phyloP scores from a whole-genome alignment of 2,888 invertebrate genomes.

The Mythimna loreyi region DNA sequence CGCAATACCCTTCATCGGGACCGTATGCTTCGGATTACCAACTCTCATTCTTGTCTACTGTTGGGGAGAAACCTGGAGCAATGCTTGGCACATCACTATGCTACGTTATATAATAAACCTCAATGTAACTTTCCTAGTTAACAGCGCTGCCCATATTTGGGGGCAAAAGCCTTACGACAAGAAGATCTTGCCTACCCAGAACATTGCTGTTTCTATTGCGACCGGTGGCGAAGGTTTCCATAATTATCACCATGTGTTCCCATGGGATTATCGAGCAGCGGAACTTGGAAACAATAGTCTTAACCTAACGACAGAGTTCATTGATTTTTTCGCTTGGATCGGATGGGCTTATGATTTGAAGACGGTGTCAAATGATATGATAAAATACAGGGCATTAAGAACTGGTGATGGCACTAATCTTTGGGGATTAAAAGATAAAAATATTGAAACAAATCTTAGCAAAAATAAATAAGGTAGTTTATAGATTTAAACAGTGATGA shows the following conservation, averaged over 20 bases:
- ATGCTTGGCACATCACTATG: constrained; percentile 83
- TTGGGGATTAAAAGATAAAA: constrained; percentile 65
- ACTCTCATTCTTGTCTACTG: constrained; percentile 90
- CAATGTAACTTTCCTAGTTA: constrained; percentile 92
- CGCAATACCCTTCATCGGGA: constrained; percentile 91
- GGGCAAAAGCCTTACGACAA: constrained; percentile 86
- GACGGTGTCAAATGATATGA: constrained; percentile 65
- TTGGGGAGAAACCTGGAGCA: constrained; percentile 90
- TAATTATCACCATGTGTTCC: constrained; percentile 78
- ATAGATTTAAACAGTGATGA: neutral
- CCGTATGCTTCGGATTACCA: constrained; percentile 89
- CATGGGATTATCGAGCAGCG: constrained; percentile 78
- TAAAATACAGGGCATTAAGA: constrained; percentile 64
- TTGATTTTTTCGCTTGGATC: constrained; percentile 75
- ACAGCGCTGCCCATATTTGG: constrained; percentile 91
- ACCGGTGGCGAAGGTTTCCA: constrained; percentile 78
- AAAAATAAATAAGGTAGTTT: neutral
- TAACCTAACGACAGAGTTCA: constrained; percentile 73
- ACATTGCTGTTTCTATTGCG: constrained; percentile 58
- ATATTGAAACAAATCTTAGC: constrained; percentile 34
- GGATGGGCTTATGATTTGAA: constrained; percentile 80
- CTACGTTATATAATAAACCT: constrained; percentile 90
- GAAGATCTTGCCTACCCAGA: constrained; percentile 70
- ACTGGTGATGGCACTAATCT: constrained; percentile 75
- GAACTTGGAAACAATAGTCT: constrained; percentile 76